Base-by-base conservation (phyloP, 2,888 invertebrate species). In the Trissolcus brochymenae region DNA sequence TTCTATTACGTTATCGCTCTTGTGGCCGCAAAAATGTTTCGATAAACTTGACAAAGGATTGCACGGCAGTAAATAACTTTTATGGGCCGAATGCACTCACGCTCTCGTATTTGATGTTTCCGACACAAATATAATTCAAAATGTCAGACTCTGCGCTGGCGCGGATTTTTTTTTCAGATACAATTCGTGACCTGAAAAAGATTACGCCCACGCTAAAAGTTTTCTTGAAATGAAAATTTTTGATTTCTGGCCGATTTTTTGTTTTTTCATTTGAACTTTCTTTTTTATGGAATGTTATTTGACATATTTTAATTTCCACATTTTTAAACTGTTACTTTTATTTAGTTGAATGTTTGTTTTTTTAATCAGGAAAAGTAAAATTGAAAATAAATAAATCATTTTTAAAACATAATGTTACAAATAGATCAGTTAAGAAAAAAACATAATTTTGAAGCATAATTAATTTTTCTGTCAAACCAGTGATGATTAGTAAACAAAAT, bases 121-220 rank as follows among this genome's bases (percentile, higher is more conserved):
- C 29, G 53, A 41, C 60, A 54, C 54, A 55, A 60, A 68, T 41
- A 55, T 68, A 60, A 54, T 49, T 68, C 40, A 46, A 60, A 70
- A 41, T 43, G 56, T 70, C 56, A 61, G 41, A 70, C 16, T 61
- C 11, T 60, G 53, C 29, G 43, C 29, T 19, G 7, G 55, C 50
- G 54, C 41, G 49, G 62, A 43, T 9, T 43, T 13, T 59, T n/a
- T 70, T 70, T 61, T 50, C 17, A 56, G 29, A n/a, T 46, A 17
- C 62, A 7, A 64, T 19, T 64, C 59, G 43, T 70, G 62, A 56
- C 43, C 62, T 41, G 49, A 60, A 50, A 35, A 46, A 6, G n/a
- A 14, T 35, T 61, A 61, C 61, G 11, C 60, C 55, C 54, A 46
- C 11, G 0, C 55, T 9, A 19, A 6, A 61, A 46, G 16, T 61